Conservation (phyloP, 2,797 vertebrate genomes). For the Coccyzus lansbergi region DNA sequence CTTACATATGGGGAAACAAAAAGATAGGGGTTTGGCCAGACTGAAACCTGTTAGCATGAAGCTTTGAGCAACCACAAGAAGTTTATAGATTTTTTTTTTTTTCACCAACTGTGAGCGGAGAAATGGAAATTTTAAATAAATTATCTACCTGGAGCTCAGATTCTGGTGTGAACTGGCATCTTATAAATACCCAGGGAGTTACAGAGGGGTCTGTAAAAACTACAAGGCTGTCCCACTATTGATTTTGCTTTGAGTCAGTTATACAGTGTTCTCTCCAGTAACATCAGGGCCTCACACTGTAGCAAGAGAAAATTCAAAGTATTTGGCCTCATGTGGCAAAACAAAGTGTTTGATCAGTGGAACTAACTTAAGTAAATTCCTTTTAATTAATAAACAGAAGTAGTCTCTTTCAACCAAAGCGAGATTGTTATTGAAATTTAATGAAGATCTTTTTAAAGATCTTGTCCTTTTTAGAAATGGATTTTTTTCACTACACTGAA, state of each 20-base stretch:
- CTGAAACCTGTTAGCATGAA: neutral
- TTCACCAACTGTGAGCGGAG: neutral
- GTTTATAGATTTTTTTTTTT: neutral
- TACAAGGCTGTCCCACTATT: neutral
- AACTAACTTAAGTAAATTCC: conserved; percentile 37
- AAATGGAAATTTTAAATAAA: conserved; percentile 23
- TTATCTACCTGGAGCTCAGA: conserved; percentile 13
- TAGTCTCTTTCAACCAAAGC: neutral
- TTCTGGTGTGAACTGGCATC: neutral
- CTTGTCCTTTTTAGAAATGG: neutral
- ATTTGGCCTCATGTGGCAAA: conserved; percentile 26
- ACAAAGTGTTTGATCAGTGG: conserved; percentile 28
- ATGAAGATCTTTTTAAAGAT: neutral
- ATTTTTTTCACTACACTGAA: neutral
- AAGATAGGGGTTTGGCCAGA: neutral
- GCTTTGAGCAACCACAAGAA: neutral
- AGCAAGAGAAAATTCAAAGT: conserved; percentile 34
- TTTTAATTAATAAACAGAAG: conserved; percentile 42
- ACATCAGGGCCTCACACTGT: neutral
- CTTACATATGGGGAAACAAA: neutral
- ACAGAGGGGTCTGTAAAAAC: neutral
- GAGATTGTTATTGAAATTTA: neutral
- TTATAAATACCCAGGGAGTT: neutral
- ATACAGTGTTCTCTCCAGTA: neutral
- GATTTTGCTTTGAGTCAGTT: neutral